Evolutionary conservation across 2,888 invertebrate species (phyloP).

Genomic region (Itoplectis maculator): DNA sequence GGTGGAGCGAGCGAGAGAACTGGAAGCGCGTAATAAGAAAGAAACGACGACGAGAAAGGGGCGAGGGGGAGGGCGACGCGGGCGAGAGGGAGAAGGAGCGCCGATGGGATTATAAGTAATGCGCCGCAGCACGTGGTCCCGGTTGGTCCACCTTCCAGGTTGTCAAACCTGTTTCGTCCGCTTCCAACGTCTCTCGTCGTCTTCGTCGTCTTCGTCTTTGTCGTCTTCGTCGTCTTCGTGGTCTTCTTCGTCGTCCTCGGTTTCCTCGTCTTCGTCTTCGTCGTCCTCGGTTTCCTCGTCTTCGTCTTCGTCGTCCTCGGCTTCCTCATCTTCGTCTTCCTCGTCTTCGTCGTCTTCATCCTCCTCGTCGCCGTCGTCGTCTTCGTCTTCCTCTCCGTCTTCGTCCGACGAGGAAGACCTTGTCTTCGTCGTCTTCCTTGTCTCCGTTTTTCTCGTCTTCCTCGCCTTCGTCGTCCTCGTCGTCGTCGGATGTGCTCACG

Average conservation of each 20-base stretch:
- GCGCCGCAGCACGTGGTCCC: constrained; percentile 83
- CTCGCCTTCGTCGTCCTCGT: constrained; percentile 37
- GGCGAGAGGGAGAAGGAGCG: constrained; percentile 70
- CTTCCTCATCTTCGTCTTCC: no score
- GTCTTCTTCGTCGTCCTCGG: no score
- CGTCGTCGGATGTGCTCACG: constrained; percentile 11
- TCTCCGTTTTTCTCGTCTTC: constrained; percentile 59
- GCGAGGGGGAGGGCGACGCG: constrained; percentile 21
- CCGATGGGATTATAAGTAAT: constrained; percentile 84
- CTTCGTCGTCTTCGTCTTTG: constrained; percentile 39
- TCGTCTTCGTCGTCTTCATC: no score
- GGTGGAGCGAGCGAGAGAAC: constrained; percentile 66
- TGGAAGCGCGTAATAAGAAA: constrained; percentile 49
- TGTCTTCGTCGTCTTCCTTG: constrained; percentile 55
- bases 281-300: no score
- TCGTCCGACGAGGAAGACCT: no score
- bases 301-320: no score
- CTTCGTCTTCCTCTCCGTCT: no score
- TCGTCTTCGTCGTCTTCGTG: constrained; percentile 18
- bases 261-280: no score
- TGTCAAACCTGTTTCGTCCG: constrained; percentile 83
- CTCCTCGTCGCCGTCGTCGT: no score
- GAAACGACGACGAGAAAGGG: constrained; percentile 45
- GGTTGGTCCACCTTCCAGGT: constrained; percentile 80
- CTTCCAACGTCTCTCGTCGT: constrained; percentile 52